phyloP scores from a whole-genome alignment of 2,113 vertebrate species.

The Micromys minutus region DNA sequence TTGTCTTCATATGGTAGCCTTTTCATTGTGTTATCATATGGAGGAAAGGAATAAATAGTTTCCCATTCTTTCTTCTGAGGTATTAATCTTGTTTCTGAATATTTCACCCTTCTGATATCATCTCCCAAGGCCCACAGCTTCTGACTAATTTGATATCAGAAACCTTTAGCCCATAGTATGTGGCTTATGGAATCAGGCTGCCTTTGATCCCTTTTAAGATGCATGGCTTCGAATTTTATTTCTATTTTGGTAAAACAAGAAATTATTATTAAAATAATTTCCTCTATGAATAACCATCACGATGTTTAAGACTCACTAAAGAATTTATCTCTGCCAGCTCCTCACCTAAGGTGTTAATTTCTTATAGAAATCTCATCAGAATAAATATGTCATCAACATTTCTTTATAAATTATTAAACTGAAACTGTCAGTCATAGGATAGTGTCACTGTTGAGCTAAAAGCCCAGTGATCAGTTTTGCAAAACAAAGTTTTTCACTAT shows the following conservation, averaged over 20 bases:
- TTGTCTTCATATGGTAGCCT: neutral
- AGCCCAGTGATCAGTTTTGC: neutral
- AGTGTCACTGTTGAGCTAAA: neutral
- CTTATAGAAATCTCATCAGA: neutral
- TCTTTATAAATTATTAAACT: neutral
- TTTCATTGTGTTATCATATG: neutral
- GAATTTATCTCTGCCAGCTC: neutral
- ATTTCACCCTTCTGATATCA: neutral
- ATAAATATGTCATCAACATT: neutral
- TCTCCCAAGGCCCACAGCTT: neutral
- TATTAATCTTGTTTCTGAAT: neutral
- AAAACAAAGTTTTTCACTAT: neutral
- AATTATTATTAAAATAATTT: neutral
- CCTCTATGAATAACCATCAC: neutral
- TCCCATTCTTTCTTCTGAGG: neutral
- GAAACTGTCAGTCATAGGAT: neutral
- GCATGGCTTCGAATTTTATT: neutral
- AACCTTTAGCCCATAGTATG: neutral
- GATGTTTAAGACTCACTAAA: neutral
- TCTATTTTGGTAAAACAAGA: slow-evolving; percentile 8
- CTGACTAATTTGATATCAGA: neutral
- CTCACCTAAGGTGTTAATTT: neutral
- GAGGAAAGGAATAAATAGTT: neutral
- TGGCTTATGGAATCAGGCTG: neutral
- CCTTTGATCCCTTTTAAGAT: neutral